These are phyloP conservation scores for Hipparchia semele DNA, from an alignment of 2,888 invertebrate genomes.

Conservation along the genomic window DNA sequence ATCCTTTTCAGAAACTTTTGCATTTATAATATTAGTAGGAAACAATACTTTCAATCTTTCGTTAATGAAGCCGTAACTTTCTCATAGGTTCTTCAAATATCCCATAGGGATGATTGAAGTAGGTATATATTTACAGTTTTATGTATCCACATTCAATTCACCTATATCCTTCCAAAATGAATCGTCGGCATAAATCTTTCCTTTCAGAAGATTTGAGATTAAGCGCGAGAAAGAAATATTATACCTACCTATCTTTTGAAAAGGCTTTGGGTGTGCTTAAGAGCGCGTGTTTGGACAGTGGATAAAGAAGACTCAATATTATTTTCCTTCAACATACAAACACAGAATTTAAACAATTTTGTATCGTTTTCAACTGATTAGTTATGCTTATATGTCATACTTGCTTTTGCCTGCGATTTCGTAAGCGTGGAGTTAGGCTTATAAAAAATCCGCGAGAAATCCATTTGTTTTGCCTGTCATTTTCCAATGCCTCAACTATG, in stretches of 20 bases:
- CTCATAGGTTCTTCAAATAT: no score
- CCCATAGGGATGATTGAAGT: background rate
- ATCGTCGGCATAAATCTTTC: slow-evolving; percentile 49
- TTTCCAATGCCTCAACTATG: no score
- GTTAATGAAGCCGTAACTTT: background rate
- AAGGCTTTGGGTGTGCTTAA: slow-evolving; percentile 39
- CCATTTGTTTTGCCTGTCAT: no score
- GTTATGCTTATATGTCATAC: no score
- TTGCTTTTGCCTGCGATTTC: no score
- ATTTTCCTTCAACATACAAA: background rate
- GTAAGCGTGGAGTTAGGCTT: no score
- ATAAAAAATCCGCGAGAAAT: no score
- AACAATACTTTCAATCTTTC: no score
- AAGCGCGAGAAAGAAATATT: slow-evolving; percentile 47
- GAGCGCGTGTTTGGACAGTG: slow-evolving; percentile 22
- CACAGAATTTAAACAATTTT: background rate
- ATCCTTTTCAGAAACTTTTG: no score
- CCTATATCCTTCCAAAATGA: slow-evolving; percentile 38
- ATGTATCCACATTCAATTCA: slow-evolving; percentile 18
- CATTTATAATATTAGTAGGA: no score
- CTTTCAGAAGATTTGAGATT: slow-evolving; percentile 50
- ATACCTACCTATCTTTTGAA: slow-evolving; percentile 46
- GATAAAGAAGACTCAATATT: slow-evolving; percentile 6
- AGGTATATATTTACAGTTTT: slow-evolving; percentile 1
- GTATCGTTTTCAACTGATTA: no score